These are phyloP conservation scores for Sminthurinus signatus DNA, from an alignment of 1,140 invertebrate species.

Conservation along the genomic window DNA sequence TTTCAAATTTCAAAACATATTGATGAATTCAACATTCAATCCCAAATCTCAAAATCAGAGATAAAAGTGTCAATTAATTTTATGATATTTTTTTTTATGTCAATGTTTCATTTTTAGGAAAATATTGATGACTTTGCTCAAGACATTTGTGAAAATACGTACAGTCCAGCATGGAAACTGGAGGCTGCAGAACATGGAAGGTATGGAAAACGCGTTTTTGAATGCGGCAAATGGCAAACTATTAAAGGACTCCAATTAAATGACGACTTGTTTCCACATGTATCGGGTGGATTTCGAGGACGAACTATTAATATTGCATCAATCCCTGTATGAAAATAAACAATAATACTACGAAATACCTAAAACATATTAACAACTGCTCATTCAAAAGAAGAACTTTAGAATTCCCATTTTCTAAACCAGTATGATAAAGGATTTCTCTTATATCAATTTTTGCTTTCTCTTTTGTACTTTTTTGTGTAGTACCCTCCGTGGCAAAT, in stretches of 20 bases:
- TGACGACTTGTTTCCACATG: conserved; percentile 70
- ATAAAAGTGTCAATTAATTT: not conserved
- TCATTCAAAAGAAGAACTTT: too few species aligned
- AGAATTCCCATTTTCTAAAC: too few species aligned
- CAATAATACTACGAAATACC: too few species aligned
- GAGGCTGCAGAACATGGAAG: conserved; percentile 60
- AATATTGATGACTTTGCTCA: conserved; percentile 48
- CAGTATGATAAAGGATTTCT: too few species aligned
- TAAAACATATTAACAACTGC: too few species aligned
- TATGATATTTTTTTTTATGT: too few species aligned
- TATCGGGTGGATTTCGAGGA: conserved; percentile 68
- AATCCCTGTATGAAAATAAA: conserved; percentile 39
- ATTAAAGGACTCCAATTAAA: conserved; percentile 56
- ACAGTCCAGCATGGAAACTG: conserved; percentile 52
- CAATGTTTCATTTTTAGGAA: too few species aligned
- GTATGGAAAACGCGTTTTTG: conserved; percentile 50
- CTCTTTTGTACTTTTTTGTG: conserved; percentile 11
- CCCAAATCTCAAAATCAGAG: not conserved
- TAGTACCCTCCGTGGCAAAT: conserved; percentile 78
- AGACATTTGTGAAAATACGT: conserved; percentile 46
- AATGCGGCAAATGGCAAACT: conserved; percentile 67
- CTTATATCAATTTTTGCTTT: too few species aligned
- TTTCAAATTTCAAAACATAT: not conserved
- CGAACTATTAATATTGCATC: conserved; percentile 48
- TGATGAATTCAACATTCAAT: not conserved